Percentiles rank a stretch among this genome's conserved stretches.
These are phyloP conservation scores for Dysmachus trigonus DNA, from an alignment of 2,888 invertebrate genomes.

Conservation along the genomic window DNA sequence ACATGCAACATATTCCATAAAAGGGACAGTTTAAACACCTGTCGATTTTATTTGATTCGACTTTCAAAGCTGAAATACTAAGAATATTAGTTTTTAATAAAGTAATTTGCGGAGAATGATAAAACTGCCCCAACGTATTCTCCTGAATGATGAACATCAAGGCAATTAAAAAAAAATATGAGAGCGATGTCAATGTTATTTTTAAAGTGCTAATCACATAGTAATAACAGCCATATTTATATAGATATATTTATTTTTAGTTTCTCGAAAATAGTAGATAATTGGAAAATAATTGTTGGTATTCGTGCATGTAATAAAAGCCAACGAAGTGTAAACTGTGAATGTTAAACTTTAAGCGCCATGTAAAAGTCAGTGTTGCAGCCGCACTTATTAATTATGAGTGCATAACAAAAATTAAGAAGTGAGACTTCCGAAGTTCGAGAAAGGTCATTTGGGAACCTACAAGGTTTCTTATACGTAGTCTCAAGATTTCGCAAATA, in stretches of 20 bases:
- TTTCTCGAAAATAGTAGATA: background rate
- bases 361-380: background rate
- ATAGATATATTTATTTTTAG: no score
- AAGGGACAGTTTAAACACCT: no score
- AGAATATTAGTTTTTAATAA: no score
- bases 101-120: no score
- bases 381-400: background rate
- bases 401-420: background rate
- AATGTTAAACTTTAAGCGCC: background rate
- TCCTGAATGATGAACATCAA: no score
- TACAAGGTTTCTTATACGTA: conserved; percentile 9
- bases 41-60: no score
- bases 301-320: background rate
- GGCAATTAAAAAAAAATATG: no score
- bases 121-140: no score
- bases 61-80: no score
- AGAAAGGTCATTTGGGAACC: conserved; percentile 26
- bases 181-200: background rate
- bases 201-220: background rate
- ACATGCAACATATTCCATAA: no score
- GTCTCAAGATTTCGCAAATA: conserved; percentile 5
- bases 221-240: background rate
- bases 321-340: background rate
- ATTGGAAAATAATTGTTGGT: background rate
- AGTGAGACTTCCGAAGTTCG: background rate